A percentile compares a stretch with the other conserved stretches of the same genome.
phyloP scores from a whole-genome alignment of 2,113 vertebrate genomes.

The Strix uralensis region DNA sequence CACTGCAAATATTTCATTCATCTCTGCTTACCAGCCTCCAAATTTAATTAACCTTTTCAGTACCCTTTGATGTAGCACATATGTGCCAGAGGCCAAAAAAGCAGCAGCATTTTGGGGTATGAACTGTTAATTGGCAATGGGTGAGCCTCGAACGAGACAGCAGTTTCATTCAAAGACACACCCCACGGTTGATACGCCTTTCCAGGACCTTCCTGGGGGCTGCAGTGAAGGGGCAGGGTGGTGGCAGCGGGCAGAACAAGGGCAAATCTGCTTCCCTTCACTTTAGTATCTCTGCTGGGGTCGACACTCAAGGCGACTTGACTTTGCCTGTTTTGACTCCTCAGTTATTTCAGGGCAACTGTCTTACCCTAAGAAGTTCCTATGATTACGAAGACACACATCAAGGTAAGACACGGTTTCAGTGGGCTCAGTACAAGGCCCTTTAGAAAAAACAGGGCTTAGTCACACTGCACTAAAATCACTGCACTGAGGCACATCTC shows the following conservation, averaged over 20 bases:
- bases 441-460: not conserved
- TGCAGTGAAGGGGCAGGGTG: not conserved
- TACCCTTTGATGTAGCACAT: not conserved
- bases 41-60: conserved; percentile 8
- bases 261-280: not conserved
- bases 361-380: not conserved
- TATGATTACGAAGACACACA: not conserved
- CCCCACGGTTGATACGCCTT: rapidly evolving
- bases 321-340: not conserved
- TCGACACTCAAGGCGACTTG: not conserved
- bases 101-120: not conserved
- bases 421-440: not conserved
- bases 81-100: not conserved
- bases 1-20: not conserved
- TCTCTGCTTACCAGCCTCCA: not conserved
- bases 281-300: not conserved
- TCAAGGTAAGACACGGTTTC: not conserved
- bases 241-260: not conserved
- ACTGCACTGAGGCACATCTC: too few relatives aligned
- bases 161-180: not conserved
- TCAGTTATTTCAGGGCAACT: not conserved
- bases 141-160: not conserved
- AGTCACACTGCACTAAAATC: not conserved
- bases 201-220: not conserved
- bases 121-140: not conserved